phyloP scores from a whole-genome alignment of 2,888 invertebrate genomes.

The Drosophila buzzatii region DNA sequence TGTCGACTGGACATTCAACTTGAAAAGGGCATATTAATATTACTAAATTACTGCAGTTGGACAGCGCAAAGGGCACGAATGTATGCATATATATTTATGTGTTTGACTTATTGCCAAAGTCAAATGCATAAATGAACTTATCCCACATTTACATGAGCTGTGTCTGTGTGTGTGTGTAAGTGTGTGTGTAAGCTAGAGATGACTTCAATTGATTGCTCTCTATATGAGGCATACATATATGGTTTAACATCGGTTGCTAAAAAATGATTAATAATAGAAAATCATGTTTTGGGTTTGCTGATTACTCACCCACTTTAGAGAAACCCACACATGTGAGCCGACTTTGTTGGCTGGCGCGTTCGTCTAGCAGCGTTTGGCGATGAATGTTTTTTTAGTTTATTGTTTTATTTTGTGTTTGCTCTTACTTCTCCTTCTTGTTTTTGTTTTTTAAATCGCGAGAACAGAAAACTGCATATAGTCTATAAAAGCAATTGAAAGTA shows the following conservation, averaged over 20 bases:
- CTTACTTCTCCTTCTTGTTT: constrained; percentile 3
- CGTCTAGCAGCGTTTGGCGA: constrained; percentile 49
- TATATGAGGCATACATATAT: constrained; percentile 2
- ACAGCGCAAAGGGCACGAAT: neutral
- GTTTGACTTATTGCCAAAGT: constrained; percentile 63
- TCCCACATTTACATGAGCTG: constrained; percentile 32
- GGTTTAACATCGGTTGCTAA: constrained; percentile 28
- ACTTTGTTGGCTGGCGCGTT: constrained; percentile 62
- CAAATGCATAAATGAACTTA: constrained; percentile 69
- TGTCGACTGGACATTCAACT: neutral
- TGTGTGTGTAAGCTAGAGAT: constrained; percentile 30
- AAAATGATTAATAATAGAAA: constrained; percentile 19
- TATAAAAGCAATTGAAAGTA: constrained; percentile 29
- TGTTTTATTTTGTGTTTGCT: constrained; percentile 21
- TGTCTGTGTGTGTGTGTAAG: neutral
- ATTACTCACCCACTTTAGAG: constrained; percentile 80
- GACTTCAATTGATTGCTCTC: constrained; percentile 1
- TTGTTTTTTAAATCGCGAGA: constrained; percentile 40
- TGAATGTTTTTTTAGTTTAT: constrained; percentile 32
- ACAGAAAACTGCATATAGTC: constrained; percentile 31
- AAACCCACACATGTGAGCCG: constrained; percentile 80
- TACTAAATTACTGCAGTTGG: constrained; percentile 41
- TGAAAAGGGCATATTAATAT: constrained; percentile 1
- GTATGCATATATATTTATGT: neutral
- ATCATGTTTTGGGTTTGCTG: constrained; percentile 43